Evolutionary conservation across 2,113 vertebrate species (phyloP).

Genomic region (Poicephalus meyeri): DNA sequence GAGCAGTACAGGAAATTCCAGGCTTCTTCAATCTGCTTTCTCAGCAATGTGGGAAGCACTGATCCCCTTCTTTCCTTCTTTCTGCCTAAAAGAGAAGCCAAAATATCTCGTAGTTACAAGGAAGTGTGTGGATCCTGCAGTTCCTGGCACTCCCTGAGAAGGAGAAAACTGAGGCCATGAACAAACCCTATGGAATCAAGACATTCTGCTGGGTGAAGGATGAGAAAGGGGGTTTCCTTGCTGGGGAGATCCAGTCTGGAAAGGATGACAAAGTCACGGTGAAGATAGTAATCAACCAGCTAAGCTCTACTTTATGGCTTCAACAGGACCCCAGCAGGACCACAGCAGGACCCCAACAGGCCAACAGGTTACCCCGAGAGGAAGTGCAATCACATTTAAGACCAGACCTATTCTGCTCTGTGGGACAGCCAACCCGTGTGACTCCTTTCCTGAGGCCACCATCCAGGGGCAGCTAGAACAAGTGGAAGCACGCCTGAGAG

Average conservation of each 20-base stretch:
- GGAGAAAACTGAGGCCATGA: neutral
- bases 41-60: neutral
- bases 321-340: neutral
- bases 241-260: constrained; percentile 50
- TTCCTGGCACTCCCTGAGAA: constrained; percentile 15
- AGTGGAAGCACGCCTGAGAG: neutral
- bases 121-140: neutral
- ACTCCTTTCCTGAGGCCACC: neutral
- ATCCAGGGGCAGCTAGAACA: neutral
- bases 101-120: neutral
- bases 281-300: constrained; percentile 14
- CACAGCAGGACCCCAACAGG: neutral
- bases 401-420: neutral
- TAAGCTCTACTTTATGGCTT: neutral
- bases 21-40: neutral
- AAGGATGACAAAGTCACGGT: constrained; percentile 9
- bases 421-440: neutral
- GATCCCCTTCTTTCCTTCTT: neutral
- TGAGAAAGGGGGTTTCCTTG: constrained; percentile 19
- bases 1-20: neutral
- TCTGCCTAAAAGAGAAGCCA: neutral
- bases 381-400: neutral
- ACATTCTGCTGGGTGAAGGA: constrained; percentile 41
- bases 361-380: neutral
- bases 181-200: constrained; percentile 44